Evolutionary conservation across 2,888 invertebrate species (phyloP), one percentile per base, ranked within the genome.

Genomic region (Athalia rosae): DNA sequence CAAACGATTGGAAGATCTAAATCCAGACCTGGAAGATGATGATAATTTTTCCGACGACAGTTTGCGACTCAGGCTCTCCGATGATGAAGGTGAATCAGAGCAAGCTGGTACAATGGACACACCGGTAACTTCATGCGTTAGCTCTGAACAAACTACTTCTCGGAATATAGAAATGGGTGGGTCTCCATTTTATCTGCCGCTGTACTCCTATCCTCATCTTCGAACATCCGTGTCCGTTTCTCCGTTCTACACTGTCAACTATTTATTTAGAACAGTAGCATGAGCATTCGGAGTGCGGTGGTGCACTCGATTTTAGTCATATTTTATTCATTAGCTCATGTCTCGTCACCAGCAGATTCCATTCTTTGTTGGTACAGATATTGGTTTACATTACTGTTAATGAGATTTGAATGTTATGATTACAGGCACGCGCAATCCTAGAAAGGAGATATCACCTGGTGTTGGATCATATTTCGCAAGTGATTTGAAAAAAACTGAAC

Each of bases 31-130:
- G 66, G 88, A 88, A 78, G 87, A 88, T 64, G 86, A 86, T 48
- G 89, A 87, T 78, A 81, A 83, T 56, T 76, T 85, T 8, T 87
- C 85, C 1, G 87, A 87, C 78, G 88, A 87, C 77, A 88, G 86
- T 80, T 85, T 89, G 73, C 87, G 86, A 69, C 85, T 90, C 79
- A 86, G 85, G 82, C 79, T 89, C n/a, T 89, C 90, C 3, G 90
- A 89, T 78, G 89, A 87, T 76, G 89, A 86, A 50, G 79, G 79
- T 76, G 87, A 87, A 43, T 77, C 43, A 45, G 58, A 58, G 13
- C 56, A 71, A 56, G 13, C 45, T 71, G 9, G 43, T 71, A 8
- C 71, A n/a, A 45, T 13, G 43, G 45, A 58, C 13, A n/a, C 50
- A 71, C 43, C 71, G 11, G 43, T 58, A 5, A 45, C 28, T 4